Conservation (phyloP, 2,113 vertebrate genomes). For the Tricholaema leucomelas region DNA sequence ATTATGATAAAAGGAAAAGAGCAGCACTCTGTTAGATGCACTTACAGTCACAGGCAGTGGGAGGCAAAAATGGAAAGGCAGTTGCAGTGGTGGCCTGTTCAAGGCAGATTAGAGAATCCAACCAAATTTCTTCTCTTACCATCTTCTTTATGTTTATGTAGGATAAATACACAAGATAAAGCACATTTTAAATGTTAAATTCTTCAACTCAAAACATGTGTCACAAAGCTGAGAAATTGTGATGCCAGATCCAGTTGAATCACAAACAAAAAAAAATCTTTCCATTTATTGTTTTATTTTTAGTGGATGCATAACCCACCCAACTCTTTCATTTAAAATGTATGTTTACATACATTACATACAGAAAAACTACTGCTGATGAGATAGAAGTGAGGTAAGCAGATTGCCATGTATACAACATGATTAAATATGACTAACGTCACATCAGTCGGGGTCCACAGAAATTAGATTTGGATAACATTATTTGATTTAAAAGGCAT, state of each 20-base stretch:
- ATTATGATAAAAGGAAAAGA: neutral
- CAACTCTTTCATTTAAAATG: neutral
- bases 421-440: conserved; percentile 7
- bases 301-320: neutral
- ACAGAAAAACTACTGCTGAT: neutral
- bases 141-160: neutral
- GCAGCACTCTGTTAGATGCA: neutral
- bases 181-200: neutral
- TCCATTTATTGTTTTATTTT: neutral
- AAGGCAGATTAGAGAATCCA: neutral
- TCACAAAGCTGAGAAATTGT: neutral
- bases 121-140: neutral
- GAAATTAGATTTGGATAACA: neutral
- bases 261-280: neutral
- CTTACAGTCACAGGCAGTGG: neutral
- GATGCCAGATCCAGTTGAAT: neutral
- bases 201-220: neutral
- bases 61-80: neutral
- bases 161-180: neutral
- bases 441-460: neutral
- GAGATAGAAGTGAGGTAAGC: neutral
- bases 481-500: neutral
- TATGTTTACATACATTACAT: neutral
- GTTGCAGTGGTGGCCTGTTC: neutral
- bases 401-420: neutral